These are phyloP conservation scores for Oreonectes daqikongensis DNA, from an alignment of 2,797 vertebrate species.

Conservation along the genomic window DNA sequence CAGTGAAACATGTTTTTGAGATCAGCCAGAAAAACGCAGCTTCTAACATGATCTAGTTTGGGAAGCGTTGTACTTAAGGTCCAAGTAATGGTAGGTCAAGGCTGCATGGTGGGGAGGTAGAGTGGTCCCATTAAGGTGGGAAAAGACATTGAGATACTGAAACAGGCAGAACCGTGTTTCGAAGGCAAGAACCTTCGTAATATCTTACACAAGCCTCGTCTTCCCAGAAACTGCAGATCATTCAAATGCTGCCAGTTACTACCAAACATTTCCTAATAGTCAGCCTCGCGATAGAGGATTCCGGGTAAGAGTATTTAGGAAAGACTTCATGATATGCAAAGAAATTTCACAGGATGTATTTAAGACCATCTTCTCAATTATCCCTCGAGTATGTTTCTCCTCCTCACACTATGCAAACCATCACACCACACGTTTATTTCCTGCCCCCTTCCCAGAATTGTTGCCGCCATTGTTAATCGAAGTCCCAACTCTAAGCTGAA, in stretches of 20 bases:
- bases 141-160: slow-evolving; percentile 30
- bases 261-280: slow-evolving; percentile 2
- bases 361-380: neutral
- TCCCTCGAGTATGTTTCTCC: neutral
- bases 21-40: slow-evolving; percentile 14
- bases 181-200: too few relatives aligned
- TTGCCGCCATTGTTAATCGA: slow-evolving; percentile 63
- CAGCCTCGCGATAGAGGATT: neutral
- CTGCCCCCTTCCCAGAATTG: slow-evolving; percentile 42
- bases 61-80: slow-evolving; percentile 14
- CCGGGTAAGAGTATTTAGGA: neutral
- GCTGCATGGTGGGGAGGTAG: slow-evolving; percentile 53
- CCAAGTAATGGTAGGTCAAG: slow-evolving; percentile 40
- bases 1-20: slow-evolving; percentile 8
- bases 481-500: slow-evolving; percentile 67
- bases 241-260: slow-evolving; percentile 22
- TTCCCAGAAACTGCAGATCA: too few relatives aligned
- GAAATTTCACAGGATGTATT: slow-evolving; percentile 12
- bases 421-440: slow-evolving; percentile 38
- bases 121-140: slow-evolving; percentile 42
- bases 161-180: slow-evolving; percentile 52
- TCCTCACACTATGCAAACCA: slow-evolving; percentile 1
- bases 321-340: too few relatives aligned
- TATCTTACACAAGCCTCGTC: slow-evolving; percentile 29
- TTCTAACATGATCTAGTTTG: slow-evolving; percentile 16